Evolutionary conservation across 2,888 invertebrate species (phyloP).

Genomic region (Seira sanloemensis): DNA sequence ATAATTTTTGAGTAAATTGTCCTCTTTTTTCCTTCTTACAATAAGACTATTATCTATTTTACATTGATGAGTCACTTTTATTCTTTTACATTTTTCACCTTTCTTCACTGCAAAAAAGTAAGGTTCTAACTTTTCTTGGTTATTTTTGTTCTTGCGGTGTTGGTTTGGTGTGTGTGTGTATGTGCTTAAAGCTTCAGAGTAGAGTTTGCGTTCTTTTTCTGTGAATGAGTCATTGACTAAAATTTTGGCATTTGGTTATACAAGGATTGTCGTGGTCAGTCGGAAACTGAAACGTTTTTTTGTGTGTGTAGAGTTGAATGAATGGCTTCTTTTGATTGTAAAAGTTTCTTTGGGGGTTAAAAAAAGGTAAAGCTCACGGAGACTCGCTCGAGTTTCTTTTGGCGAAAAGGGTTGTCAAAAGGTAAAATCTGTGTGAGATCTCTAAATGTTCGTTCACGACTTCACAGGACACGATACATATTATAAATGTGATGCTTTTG

Average conservation of each 20-base stretch:
- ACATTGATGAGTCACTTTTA: slow-evolving; percentile 3
- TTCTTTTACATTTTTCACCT: neutral
- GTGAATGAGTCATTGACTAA: slow-evolving; percentile 7
- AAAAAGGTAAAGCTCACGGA: slow-evolving; percentile 8
- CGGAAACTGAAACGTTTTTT: neutral
- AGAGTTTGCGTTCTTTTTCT: neutral
- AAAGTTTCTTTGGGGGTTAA: neutral
- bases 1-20: neutral
- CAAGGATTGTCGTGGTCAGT: slow-evolving; percentile 6
- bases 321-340: slow-evolving; percentile 8
- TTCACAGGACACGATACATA: neutral
- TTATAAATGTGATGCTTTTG: neutral
- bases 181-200: slow-evolving; percentile 11
- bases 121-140: neutral
- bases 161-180: neutral
- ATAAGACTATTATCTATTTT: too few species aligned
- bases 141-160: neutral
- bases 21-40: neutral
- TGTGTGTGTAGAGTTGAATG: neutral
- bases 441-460: neutral
- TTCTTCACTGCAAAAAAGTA: neutral
- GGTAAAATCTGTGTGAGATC: too few species aligned
- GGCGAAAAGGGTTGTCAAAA: neutral
- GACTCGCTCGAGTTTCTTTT: too few species aligned
- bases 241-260: neutral